Evolutionary conservation across 2,113 vertebrate genomes (phyloP).

Genomic region (Suncus etruscus): DNA sequence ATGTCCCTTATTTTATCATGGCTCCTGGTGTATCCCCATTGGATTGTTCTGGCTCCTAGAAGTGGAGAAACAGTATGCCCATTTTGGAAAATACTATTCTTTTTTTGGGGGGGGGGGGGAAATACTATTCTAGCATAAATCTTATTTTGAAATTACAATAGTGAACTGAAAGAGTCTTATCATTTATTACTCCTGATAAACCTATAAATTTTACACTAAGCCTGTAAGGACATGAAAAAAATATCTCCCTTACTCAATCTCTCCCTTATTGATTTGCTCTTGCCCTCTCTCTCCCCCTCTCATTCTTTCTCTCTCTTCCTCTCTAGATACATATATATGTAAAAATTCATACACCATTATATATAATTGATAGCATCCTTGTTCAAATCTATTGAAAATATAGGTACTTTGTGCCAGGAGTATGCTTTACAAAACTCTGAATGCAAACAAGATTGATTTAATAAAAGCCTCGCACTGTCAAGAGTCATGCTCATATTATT

Average conservation of each 20-base stretch:
- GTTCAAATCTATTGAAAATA: constrained; percentile 32
- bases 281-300: background rate
- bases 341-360: background rate
- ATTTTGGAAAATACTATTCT: background rate
- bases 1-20: background rate
- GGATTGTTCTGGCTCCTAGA: background rate
- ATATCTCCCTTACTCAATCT: background rate
- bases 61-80: too few species aligned
- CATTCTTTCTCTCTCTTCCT: background rate
- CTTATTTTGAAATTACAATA: constrained; percentile 35
- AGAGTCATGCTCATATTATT: constrained; percentile 14
- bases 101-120: constrained; percentile 11
- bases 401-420: background rate
- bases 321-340: too few species aligned
- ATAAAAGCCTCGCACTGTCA: background rate
- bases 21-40: background rate
- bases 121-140: background rate
- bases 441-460: constrained; percentile 18
- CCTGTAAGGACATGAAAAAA: background rate
- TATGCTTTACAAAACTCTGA: constrained; percentile 17
- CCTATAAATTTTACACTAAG: background rate
- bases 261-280: background rate
- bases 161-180: background rate
- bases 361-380: background rate
- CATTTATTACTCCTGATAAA: constrained; percentile 44